Percentiles rank a stretch among this genome's conserved stretches.
These are phyloP conservation scores for Caenorhabditis angaria DNA, from an alignment of 2,888 invertebrate species.

Conservation along the genomic window DNA sequence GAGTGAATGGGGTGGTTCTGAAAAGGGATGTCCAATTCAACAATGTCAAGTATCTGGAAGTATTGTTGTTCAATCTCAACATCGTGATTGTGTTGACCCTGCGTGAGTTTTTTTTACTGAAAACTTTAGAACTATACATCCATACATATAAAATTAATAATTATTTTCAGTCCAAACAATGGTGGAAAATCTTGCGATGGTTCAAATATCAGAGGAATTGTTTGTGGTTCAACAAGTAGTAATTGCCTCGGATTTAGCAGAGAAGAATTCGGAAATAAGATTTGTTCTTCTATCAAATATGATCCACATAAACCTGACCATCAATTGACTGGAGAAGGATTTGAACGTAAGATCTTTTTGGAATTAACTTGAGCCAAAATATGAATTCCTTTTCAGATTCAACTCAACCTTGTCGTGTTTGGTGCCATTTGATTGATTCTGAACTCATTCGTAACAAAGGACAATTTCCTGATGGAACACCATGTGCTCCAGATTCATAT, in stretches of 20 bases:
- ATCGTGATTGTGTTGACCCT: constrained; percentile 69
- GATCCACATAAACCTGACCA: constrained; percentile 68
- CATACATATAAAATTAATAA: background rate
- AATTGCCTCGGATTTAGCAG: constrained; percentile 53
- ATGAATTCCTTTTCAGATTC: constrained; percentile 66
- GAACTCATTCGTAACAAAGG: constrained; percentile 72
- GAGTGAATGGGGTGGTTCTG: constrained; percentile 68
- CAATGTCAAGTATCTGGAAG: constrained; percentile 68
- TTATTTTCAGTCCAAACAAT: constrained; percentile 69
- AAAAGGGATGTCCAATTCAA: constrained; percentile 65
- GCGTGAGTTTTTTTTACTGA: constrained; percentile 56
- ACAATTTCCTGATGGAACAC: constrained; percentile 71
- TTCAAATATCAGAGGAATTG: constrained; percentile 64
- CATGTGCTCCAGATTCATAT: constrained; percentile 66
- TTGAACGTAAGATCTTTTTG: constrained; percentile 56
- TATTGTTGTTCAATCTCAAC: constrained; percentile 64
- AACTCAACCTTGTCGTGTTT: constrained; percentile 71
- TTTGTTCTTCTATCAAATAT: constrained; percentile 52
- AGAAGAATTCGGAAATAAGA: constrained; percentile 67
- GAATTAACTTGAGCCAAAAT: no score
- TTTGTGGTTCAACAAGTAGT: constrained; percentile 62
- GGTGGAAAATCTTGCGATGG: constrained; percentile 68
- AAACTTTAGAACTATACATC: background rate
- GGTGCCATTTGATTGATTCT: constrained; percentile 71
- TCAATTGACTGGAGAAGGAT: constrained; percentile 70